Base-by-base conservation (phyloP, 2,113 vertebrate species). In the Dipodomys spectabilis region DNA sequence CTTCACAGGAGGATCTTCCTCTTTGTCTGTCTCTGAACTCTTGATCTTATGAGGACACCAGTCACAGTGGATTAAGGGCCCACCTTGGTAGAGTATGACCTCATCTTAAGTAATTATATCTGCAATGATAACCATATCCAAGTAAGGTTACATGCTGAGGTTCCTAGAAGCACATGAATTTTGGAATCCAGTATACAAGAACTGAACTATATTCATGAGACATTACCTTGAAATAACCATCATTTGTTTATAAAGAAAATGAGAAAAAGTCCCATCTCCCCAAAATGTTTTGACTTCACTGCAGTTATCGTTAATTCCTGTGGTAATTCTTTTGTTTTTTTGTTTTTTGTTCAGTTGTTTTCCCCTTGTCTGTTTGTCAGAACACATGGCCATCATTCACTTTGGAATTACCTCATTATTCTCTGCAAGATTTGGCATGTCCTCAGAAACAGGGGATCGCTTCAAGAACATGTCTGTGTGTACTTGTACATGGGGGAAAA, bases 381-480 rank as follows among this genome's bases (percentile, higher is more conserved):
- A 75, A 35, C 6, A 90, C 49, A 77, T 1, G 68, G 57, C 4
- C 69, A 23, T 71, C 39, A 86, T 82, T 94, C 71, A 30, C n/a
- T 93, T 69, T 85, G 30, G 30, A 91, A 93, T 91, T 39, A 84
- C 65, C 65, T 84, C 82, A 84, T 74, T 92, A 68, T 32, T 91
- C 32, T 88, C 68, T 91, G 68, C 32, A 79, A 74, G 92, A 86
- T 88, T 91, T 96, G 83, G 44, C 30, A 92, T 2, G 7, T 72
- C 44, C 83, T 94, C n/a, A 89, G 68, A 89, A 72, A 93, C 11
- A 23, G 92, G 60, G 10, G 11, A 30, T 79, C 84, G 64, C 77
- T 88, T 81, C 80, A 86, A 49, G 77, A 81, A 25, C 60, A 9
- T 67, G 5, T 91, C n/a, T 22, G 9, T 67, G 13, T 73, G 72